These are phyloP conservation scores for Drosophila carrolli DNA, from an alignment of 1,140 invertebrate genomes.

Conservation along the genomic window DNA sequence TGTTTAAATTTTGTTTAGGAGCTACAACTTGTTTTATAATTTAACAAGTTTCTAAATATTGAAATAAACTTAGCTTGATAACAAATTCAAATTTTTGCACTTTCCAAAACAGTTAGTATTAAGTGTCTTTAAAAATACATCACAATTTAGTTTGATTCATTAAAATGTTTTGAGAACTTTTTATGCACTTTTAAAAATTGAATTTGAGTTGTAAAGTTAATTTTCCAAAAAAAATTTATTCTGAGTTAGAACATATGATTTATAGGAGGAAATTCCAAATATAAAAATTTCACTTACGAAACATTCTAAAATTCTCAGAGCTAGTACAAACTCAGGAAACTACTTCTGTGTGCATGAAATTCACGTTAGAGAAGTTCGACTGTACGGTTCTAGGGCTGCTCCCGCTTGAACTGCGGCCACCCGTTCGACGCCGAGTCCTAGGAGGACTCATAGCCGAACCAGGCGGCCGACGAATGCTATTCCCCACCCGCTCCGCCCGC, in stretches of 20 bases:
- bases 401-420: slow-evolving; percentile 62
- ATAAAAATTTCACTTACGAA: not conserved
- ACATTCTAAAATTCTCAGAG: not conserved
- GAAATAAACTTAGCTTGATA: too few relatives aligned
- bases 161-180: not conserved
- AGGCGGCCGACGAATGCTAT: slow-evolving; percentile 84
- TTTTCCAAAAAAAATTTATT: too few relatives aligned
- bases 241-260: too few relatives aligned
- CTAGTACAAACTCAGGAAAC: slow-evolving; percentile 4
- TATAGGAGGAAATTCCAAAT: not conserved
- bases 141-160: not conserved
- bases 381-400: slow-evolving; percentile 47
- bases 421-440: slow-evolving; percentile 64
- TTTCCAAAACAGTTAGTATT: too few relatives aligned
- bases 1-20: too few relatives aligned
- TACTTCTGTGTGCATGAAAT: not conserved
- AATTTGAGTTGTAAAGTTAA: too few relatives aligned
- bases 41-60: too few relatives aligned
- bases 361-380: slow-evolving; percentile 29
- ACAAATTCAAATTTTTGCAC: too few relatives aligned
- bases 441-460: slow-evolving; percentile 83
- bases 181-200: not conserved
- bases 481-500: slow-evolving; percentile 75
- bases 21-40: too few relatives aligned
- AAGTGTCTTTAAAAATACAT: too few relatives aligned